These are phyloP conservation scores for Argyrosomus japonicus DNA, from an alignment of 2,113 vertebrate genomes.

Conservation along the genomic window DNA sequence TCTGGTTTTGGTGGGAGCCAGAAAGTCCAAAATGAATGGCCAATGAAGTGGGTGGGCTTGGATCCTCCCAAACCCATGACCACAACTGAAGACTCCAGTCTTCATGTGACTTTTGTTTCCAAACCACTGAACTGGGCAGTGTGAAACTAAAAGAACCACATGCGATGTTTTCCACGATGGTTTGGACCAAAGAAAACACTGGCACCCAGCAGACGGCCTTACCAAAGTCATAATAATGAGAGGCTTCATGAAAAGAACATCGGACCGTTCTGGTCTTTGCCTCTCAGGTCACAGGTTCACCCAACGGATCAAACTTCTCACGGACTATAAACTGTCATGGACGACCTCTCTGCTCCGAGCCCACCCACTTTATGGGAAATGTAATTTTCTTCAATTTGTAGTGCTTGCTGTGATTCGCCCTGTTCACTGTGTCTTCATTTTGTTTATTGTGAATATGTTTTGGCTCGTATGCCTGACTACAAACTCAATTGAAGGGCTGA, in stretches of 20 bases:
- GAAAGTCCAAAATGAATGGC: constrained; percentile 30
- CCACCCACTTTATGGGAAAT: constrained; percentile 21
- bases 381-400: background rate
- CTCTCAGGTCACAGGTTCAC: constrained; percentile 23
- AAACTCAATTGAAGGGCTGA: background rate
- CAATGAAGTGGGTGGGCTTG: constrained; percentile 18
- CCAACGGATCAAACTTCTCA: background rate
- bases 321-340: background rate
- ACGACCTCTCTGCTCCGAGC: background rate
- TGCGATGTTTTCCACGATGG: background rate
- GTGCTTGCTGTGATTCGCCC: background rate
- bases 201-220: background rate
- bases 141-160: background rate
- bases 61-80: background rate
- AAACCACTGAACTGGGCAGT: background rate
- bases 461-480: background rate
- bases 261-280: background rate
- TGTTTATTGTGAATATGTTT: constrained; percentile 11
- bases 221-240: background rate
- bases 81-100: background rate
- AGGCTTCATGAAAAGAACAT: background rate
- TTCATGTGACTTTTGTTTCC: constrained; percentile 10
- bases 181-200: constrained; percentile 18
- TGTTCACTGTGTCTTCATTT: background rate
- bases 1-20: background rate